These are phyloP conservation scores for Rhabdornis inornatus DNA, from an alignment of 2,113 vertebrate genomes.

Conservation along the genomic window DNA sequence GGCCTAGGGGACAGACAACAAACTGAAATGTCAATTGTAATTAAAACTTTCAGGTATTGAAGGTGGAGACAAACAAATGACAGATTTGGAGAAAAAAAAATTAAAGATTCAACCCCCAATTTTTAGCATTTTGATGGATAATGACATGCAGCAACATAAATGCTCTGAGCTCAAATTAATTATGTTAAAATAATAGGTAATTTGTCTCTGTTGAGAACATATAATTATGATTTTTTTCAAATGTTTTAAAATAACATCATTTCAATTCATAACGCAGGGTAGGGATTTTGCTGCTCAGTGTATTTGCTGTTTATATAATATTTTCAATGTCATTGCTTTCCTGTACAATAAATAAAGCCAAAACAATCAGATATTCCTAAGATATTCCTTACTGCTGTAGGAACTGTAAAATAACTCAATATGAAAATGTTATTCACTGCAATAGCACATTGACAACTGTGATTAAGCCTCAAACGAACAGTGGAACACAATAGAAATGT, in stretches of 20 bases:
- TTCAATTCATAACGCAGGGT: slow-evolving; percentile 50
- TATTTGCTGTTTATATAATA: slow-evolving; percentile 64
- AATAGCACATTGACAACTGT: slow-evolving; percentile 57
- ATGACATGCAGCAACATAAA: slow-evolving; percentile 47
- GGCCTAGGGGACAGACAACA: background rate
- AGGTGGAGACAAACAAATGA: background rate
- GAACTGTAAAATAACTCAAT: slow-evolving; percentile 56
- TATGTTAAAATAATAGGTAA: slow-evolving; percentile 64
- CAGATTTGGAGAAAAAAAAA: background rate
- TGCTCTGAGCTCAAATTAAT: slow-evolving; percentile 60
- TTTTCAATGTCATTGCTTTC: slow-evolving; percentile 66
- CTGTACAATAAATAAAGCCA: slow-evolving; percentile 45
- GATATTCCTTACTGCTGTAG: slow-evolving; percentile 45
- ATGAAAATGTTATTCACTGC: slow-evolving; percentile 49
- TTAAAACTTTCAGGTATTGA: background rate
- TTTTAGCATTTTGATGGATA: slow-evolving; percentile 57
- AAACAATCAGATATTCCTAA: slow-evolving; percentile 50
- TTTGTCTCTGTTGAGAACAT: slow-evolving; percentile 61
- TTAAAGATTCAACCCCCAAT: background rate
- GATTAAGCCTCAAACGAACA: slow-evolving; percentile 55
- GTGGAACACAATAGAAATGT: slow-evolving; percentile 50
- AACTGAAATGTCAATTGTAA: background rate
- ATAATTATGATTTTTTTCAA: slow-evolving; percentile 62
- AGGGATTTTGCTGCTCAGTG: slow-evolving; percentile 52
- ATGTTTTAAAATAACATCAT: slow-evolving; percentile 67